Evolutionary conservation across 2,113 vertebrate genomes (phyloP), one percentile per base, ranked within the genome.

Genomic region (Panurus biarmicus): DNA sequence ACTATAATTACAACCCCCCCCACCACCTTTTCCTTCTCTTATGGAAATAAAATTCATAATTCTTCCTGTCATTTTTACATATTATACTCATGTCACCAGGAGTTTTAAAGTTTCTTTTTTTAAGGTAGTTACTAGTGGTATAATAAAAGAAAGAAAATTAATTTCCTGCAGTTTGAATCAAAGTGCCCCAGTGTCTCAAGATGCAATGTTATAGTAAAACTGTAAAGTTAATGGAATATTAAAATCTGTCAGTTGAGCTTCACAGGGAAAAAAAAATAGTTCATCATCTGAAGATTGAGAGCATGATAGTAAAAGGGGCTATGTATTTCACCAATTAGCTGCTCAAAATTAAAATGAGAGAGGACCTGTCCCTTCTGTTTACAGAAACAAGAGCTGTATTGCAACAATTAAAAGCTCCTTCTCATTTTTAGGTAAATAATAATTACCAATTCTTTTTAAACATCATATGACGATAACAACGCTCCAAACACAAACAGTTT

Each of bases 171-270:
- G 5, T 96, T 97, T 97, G 96, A 97, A 93, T 97, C 95, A 83
- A 97, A 96, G 93, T 94, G 87, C 90, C 93, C 95, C 83, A 75
- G 70, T 93, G 96, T 93, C 96, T 97, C 84, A 91, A 85, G 31
- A 95, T 96, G 86, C 61, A 13, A 65, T 72, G 87, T 77, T 97
- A 95, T 67, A 97, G 77, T 91, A 91, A 96, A 97, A 97, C 90
- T 64, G 71, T 92, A 96, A 97, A 97, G 96, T 97, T 98, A 98
- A 98, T 97, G 95, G 97, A 95, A 98, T 97, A 97, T 97, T 97
- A 97, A 97, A 97, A 98, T 96, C 95, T 95, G 95, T 94, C 97
- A 96, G 82, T 96, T 95, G 96, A 96, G 95, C 82, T 96, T 98
- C 94, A 96, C 72, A 16, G 90, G 90, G 89, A 91, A 97, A 89